Base-by-base conservation (phyloP, 1,140 invertebrate genomes). In the Lepidurus couesii region DNA sequence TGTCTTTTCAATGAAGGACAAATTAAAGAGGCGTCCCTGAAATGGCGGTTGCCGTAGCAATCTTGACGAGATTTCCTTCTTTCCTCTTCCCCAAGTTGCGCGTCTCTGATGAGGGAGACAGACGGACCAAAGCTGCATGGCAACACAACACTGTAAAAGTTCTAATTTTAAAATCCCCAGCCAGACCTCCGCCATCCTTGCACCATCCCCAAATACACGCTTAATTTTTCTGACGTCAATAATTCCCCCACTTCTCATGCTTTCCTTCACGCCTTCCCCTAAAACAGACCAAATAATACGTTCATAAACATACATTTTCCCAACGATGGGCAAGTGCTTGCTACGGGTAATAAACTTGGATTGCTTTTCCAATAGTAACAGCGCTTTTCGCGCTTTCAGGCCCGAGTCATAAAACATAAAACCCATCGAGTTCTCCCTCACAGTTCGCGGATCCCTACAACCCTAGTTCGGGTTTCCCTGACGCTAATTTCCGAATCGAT, bases 51-150 rank as follows among this genome's bases (percentile, higher is more conserved):
- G 53, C 53, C 53, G 6, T 65, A 65, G 53, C 53, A 65, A 65
- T 65, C 21, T 65, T 65, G 16, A 65, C 21, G 9, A 9, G 53
- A 65, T 65, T 65, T 65, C 53, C 53, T 13, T 65, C 53, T 65
- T 65, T 21, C 53, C 53, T n/a, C 16, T 65, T 65, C 13, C 9
- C 5, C 53, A 21, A 9, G 53, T 65, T 65, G 53, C 53, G 53
- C 53, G 8, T 13, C 21, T 65, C 53, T 65, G 53, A 65, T 65
- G 53, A 65, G 21, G 53, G 2, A 65, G 53, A 65, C 53, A 65
- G 53, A 65, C 53, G 21, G 53, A 65, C 53, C 53, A 13, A 65
- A 65, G n/a, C 53, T 65, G 53, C 53, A 65, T 65, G 53, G 53
- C 53, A 65, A 65, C 53, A 65, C 53, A 65, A 13, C 6, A 1